These are phyloP conservation scores for Echeneis naucrates DNA, from an alignment of 2,797 vertebrate genomes.

Conservation along the genomic window DNA sequence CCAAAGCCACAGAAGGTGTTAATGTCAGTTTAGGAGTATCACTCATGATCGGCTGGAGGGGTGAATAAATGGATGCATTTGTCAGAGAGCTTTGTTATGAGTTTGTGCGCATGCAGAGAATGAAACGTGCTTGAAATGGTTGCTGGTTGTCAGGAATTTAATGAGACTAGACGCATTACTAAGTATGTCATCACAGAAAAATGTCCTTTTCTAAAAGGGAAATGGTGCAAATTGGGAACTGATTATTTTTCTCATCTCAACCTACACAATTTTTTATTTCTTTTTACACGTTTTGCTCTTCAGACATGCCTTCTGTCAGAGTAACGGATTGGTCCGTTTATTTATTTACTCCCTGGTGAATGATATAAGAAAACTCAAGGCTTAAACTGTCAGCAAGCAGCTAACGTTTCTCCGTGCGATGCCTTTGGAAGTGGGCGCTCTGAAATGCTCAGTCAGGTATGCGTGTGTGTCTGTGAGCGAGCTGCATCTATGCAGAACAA, in stretches of 20 bases:
- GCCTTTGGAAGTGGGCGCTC: slow-evolving; percentile 49
- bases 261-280: slow-evolving; percentile 30
- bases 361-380: slow-evolving; percentile 69
- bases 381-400: slow-evolving; percentile 70
- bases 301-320: slow-evolving; percentile 49
- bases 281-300: slow-evolving; percentile 43
- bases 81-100: slow-evolving; percentile 46
- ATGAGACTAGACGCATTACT: slow-evolving; percentile 13
- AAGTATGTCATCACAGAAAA: slow-evolving; percentile 22
- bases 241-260: slow-evolving; percentile 16
- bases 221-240: not conserved
- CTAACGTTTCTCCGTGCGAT: slow-evolving; percentile 64
- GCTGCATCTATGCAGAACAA: slow-evolving; percentile 13
- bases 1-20: slow-evolving; percentile 76
- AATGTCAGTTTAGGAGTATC: slow-evolving; percentile 63
- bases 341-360: slow-evolving; percentile 72
- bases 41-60: slow-evolving; percentile 49
- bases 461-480: slow-evolving; percentile 19
- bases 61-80: slow-evolving; percentile 30
- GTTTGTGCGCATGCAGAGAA: slow-evolving; percentile 24
- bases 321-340: slow-evolving; percentile 64
- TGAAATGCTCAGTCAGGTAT: slow-evolving; percentile 49
- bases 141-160: slow-evolving; percentile 33
- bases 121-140: slow-evolving; percentile 29
- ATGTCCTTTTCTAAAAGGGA: not conserved